Conservation (phyloP, 2,888 invertebrate genomes). For the Luperina nickerlii region DNA sequence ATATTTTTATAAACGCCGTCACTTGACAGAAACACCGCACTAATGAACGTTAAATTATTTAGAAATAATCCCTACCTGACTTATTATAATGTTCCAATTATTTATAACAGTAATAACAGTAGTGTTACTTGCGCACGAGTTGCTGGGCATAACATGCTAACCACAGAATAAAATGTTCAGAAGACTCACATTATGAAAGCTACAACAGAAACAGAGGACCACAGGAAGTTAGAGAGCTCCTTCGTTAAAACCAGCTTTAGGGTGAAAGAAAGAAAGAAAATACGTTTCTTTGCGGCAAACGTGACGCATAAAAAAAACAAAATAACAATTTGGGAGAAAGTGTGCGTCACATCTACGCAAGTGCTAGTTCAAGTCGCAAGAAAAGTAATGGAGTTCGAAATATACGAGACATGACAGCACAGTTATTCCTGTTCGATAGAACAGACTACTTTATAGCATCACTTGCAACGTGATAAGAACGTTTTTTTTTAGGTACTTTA, state of each 20-base stretch:
- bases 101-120: conserved; percentile 59
- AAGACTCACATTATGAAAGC: not conserved
- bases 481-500: not conserved
- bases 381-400: not conserved
- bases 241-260: not conserved
- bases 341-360: too few relatives aligned
- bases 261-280: too few relatives aligned
- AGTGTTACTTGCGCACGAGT: conserved; percentile 45
- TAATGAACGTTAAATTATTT: conserved; percentile 43
- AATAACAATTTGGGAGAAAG: too few relatives aligned
- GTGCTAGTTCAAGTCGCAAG: not conserved
- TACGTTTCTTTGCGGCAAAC: too few relatives aligned
- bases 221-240: not conserved
- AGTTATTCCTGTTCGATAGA: not conserved
- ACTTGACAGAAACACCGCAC: conserved; percentile 54
- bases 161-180: conserved; percentile 16
- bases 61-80: conserved; percentile 54
- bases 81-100: conserved; percentile 48
- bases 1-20: conserved; percentile 30
- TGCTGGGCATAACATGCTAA: not conserved
- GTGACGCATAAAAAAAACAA: too few relatives aligned
- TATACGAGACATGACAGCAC: not conserved
- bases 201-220: not conserved
- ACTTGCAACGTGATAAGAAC: not conserved
- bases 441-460: not conserved